Percentiles rank a stretch among this genome's conserved stretches.
phyloP scores from a whole-genome alignment of 2,888 invertebrate species.

The Sicus ferrugineus region DNA sequence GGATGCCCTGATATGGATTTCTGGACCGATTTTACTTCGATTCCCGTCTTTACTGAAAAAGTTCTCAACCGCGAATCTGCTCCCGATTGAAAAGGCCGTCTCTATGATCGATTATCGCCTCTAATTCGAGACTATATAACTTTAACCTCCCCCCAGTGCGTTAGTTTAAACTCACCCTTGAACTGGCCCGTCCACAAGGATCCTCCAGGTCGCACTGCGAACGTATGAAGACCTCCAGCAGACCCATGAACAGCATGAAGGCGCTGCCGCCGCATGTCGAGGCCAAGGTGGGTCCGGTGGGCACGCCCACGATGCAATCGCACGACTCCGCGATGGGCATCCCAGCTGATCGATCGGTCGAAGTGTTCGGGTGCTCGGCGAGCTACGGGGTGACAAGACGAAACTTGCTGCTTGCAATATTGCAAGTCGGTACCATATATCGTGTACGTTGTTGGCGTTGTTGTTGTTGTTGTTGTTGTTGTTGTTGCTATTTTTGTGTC shows the following conservation, averaged over 20 bases:
- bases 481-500: neutral
- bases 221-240: conserved; percentile 83
- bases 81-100: too few relatives aligned
- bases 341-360: conserved; percentile 35
- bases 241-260: conserved; percentile 90
- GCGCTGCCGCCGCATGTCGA: conserved; percentile 84
- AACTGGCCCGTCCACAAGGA: conserved; percentile 79
- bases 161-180: conserved; percentile 56
- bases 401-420: neutral
- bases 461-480: conserved; percentile 7
- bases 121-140: too few relatives aligned
- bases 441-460: conserved; percentile 7
- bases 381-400: neutral
- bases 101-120: too few relatives aligned
- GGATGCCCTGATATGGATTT: too few relatives aligned
- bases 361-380: neutral
- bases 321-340: conserved; percentile 66
- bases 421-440: conserved; percentile 11
- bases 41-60: too few relatives aligned
- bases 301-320: conserved; percentile 81
- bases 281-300: conserved; percentile 83
- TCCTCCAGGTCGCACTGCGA: conserved; percentile 89
- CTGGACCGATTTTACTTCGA: too few relatives aligned
- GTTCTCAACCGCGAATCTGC: too few relatives aligned
- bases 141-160: neutral